phyloP scores from a whole-genome alignment of 1,140 invertebrate genomes.

The Cepaea nemoralis region DNA sequence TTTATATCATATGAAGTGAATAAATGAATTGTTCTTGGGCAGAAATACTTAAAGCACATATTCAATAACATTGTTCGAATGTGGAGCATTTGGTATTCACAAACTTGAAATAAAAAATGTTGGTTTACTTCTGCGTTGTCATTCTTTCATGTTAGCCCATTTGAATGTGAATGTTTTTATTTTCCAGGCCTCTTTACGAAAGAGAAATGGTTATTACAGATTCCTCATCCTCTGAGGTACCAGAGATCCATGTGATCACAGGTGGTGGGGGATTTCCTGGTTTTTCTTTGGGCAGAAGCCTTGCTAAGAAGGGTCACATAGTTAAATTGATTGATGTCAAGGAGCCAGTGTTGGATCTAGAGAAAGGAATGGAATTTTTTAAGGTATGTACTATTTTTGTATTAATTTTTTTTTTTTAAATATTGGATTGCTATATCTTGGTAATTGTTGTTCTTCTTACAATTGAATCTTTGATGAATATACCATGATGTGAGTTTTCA shows the following conservation, averaged over 20 bases:
- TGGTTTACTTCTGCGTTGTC: too few species aligned
- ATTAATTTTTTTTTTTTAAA: not conserved
- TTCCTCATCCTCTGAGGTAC: not conserved
- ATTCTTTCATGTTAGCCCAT: not conserved
- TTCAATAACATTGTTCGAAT: too few species aligned
- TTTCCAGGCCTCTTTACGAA: not conserved
- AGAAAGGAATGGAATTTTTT: constrained; percentile 60
- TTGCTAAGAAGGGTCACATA: constrained; percentile 59
- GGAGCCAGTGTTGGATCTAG: constrained; percentile 59
- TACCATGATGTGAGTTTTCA: too few species aligned
- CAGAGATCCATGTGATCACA: constrained; percentile 64
- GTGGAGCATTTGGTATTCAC: too few species aligned
- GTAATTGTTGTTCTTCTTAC: too few species aligned
- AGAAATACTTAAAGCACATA: too few species aligned
- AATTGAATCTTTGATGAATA: too few species aligned
- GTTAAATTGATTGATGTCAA: constrained; percentile 69
- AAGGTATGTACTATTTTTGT: constrained; percentile 47
- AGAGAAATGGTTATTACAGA: not conserved
- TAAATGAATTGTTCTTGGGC: too few species aligned
- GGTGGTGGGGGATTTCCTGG: constrained; percentile 72
- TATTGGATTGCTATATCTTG: too few species aligned
- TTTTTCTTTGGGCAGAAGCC: constrained; percentile 63
- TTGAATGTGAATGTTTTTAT: too few species aligned
- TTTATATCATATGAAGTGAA: too few species aligned
- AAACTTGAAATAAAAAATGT: too few species aligned